phyloP scores from a whole-genome alignment of 2,888 invertebrate genomes.

The Metalampra italica region DNA sequence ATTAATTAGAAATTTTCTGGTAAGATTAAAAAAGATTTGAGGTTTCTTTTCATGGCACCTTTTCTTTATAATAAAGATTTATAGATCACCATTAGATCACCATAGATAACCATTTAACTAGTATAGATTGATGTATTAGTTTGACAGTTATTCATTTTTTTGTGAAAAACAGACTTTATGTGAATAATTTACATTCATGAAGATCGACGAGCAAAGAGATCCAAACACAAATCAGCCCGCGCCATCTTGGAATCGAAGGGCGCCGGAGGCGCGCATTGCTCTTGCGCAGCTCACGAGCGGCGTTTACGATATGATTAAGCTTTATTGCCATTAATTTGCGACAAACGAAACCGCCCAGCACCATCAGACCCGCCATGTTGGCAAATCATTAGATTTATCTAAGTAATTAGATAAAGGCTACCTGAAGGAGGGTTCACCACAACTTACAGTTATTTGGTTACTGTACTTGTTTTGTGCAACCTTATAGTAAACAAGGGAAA shows the following conservation, averaged over 20 bases:
- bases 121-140: too few relatives aligned
- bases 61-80: too few relatives aligned
- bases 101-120: too few relatives aligned
- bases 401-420: conserved; percentile 17
- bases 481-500: too few relatives aligned
- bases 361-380: conserved; percentile 51
- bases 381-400: conserved; percentile 20
- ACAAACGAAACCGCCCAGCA: conserved; percentile 69
- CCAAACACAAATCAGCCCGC: conserved; percentile 33
- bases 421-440: conserved; percentile 3
- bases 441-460: not conserved
- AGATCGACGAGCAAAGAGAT: not conserved
- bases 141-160: too few relatives aligned
- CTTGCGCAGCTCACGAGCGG: conserved; percentile 35
- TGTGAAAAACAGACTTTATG: too few relatives aligned
- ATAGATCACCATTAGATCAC: too few relatives aligned
- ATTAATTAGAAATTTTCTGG: too few relatives aligned
- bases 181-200: too few relatives aligned
- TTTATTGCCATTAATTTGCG: conserved; percentile 75
- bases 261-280: conserved; percentile 15
- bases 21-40: too few relatives aligned
- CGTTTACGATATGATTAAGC: conserved; percentile 71
- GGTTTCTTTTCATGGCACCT: too few relatives aligned
- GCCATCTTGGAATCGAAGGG: conserved; percentile 47
- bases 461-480: too few relatives aligned